Percentiles rank a stretch among this genome's conserved stretches.
These are phyloP conservation scores for Fukomys damarensis DNA, from an alignment of 2,113 vertebrate genomes.

Conservation along the genomic window DNA sequence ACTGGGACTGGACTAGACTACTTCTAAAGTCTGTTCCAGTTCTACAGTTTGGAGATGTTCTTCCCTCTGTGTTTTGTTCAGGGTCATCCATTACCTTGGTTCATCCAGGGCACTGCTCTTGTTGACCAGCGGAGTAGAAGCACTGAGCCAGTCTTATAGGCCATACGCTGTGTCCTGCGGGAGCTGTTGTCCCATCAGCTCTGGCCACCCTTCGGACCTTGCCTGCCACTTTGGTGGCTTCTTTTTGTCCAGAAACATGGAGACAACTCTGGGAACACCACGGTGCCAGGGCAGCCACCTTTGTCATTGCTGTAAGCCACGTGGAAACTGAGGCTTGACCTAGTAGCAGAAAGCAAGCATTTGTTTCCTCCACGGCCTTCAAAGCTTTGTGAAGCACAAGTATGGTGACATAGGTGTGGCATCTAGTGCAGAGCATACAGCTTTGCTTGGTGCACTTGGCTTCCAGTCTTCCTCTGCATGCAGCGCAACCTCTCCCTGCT, in stretches of 20 bases:
- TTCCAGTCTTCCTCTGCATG: background rate
- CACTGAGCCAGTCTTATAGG: background rate
- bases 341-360: background rate
- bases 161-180: background rate
- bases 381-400: background rate
- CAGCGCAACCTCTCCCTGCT: background rate
- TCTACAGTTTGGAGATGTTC: background rate
- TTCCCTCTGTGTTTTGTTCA: background rate
- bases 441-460: background rate
- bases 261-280: background rate
- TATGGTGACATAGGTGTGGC: background rate
- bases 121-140: background rate
- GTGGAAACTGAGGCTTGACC: background rate
- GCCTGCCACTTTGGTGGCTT: background rate
- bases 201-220: background rate
- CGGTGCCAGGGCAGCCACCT: background rate
- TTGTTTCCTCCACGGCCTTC: background rate
- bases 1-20: background rate
- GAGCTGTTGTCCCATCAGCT: background rate
- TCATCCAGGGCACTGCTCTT: background rate
- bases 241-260: constrained; percentile 52
- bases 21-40: background rate
- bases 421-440: background rate
- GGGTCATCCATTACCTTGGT: background rate
- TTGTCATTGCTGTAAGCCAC: background rate